phyloP scores from a whole-genome alignment of 2,113 vertebrate species.

The Regulus satrapa region DNA sequence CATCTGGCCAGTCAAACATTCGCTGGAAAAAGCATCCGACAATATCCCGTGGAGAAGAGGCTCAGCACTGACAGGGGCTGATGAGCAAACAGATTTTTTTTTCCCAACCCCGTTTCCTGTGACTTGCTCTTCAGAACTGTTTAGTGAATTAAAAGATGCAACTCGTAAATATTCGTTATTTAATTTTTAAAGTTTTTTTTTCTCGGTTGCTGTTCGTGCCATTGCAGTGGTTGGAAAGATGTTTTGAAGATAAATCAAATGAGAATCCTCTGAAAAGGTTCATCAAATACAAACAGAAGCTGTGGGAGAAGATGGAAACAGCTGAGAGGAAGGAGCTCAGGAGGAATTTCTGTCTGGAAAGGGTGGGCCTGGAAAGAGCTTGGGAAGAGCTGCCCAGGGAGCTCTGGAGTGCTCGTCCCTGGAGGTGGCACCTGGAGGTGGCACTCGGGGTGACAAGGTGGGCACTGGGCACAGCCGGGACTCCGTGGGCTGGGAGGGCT shows the following conservation, averaged over 20 bases:
- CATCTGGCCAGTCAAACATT: constrained; percentile 21
- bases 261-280: not conserved
- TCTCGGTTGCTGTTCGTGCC: not conserved
- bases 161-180: not conserved
- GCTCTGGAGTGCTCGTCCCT: not conserved
- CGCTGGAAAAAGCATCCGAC: constrained; percentile 44
- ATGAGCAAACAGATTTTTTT: constrained; percentile 26
- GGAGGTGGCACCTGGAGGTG: not conserved
- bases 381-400: not conserved
- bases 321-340: not conserved
- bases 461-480: not conserved
- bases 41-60: constrained; percentile 13
- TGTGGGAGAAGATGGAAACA: not conserved
- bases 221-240: not conserved
- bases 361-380: not conserved
- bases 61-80: constrained; percentile 3
- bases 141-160: not conserved
- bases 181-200: not conserved
- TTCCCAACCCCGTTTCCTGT: not conserved
- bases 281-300: not conserved
- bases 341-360: not conserved
- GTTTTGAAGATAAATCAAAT: not conserved
- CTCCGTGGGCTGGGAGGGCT: not conserved
- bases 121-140: not conserved
- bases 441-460: not conserved